These are phyloP conservation scores for Neogobius melanostomus DNA, from an alignment of 2,113 vertebrate genomes.

Conservation along the genomic window DNA sequence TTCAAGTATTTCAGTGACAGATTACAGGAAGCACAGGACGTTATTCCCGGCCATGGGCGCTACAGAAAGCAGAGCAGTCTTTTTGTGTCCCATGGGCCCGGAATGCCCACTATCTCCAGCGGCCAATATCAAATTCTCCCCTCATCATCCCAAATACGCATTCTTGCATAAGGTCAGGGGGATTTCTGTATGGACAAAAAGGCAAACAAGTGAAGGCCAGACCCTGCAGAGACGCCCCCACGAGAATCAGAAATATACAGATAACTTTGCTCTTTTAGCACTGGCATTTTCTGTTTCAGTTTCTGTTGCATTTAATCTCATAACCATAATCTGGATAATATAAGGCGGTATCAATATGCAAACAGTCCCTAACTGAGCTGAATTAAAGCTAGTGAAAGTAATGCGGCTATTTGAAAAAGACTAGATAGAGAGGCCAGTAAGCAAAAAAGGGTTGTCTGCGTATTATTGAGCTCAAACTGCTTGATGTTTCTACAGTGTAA, in stretches of 20 bases:
- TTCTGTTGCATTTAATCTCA: no score
- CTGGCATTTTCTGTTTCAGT: no score
- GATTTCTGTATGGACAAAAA: slow-evolving; percentile 60
- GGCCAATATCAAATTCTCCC: slow-evolving; percentile 82
- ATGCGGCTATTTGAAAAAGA: no score
- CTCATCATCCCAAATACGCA: slow-evolving; percentile 73
- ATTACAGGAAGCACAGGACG: slow-evolving; percentile 81
- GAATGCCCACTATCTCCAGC: slow-evolving; percentile 82
- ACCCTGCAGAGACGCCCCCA: slow-evolving; percentile 18
- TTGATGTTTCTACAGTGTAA: no score
- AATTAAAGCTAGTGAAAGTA: no score
- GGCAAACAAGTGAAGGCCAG: slow-evolving; percentile 43
- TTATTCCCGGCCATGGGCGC: slow-evolving; percentile 76
- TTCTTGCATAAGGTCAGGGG: slow-evolving; percentile 78
- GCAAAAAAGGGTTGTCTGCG: no score
- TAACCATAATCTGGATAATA: no score
- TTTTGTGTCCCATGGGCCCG: slow-evolving; percentile 77
- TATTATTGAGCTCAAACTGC: no score
- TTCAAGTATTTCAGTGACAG: slow-evolving; percentile 80
- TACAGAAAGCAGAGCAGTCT: slow-evolving; percentile 79
- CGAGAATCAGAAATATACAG: slow-evolving; percentile 7
- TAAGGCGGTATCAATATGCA: no score
- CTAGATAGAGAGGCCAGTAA: no score
- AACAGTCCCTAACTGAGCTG: no score
- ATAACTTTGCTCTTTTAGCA: not conserved